phyloP scores from a whole-genome alignment of 2,113 vertebrate species.

The Cyrtonyx montezumae region DNA sequence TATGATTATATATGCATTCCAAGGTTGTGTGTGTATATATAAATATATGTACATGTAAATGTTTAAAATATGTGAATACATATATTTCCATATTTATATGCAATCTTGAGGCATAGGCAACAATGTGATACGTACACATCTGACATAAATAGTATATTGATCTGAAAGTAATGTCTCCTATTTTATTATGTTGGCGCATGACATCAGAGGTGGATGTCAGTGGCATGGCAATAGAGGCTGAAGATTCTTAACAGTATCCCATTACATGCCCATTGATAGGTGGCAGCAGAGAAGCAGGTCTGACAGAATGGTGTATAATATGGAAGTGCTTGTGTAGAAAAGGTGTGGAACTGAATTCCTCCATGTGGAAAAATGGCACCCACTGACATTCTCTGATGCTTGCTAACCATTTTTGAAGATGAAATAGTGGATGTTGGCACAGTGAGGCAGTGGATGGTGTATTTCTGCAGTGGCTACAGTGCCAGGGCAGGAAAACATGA shows the following conservation, averaged over 20 bases:
- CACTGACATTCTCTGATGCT: background rate
- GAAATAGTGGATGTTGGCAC: background rate
- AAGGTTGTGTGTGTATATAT: background rate
- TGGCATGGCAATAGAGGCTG: too few relatives aligned
- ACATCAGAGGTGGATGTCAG: too few relatives aligned
- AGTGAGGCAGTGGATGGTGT: background rate
- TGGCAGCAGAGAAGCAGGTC: background rate
- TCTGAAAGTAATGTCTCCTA: too few relatives aligned
- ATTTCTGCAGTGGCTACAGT: background rate
- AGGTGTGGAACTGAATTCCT: background rate
- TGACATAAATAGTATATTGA: background rate
- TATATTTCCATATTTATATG: background rate
- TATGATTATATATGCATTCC: background rate
- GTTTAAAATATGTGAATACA: background rate
- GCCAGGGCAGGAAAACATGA: background rate
- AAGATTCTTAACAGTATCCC: too few relatives aligned
- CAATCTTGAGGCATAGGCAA: background rate
- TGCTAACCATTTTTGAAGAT: background rate
- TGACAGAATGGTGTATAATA: background rate
- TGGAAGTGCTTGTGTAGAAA: background rate
- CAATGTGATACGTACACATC: background rate
- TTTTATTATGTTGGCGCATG: too few relatives aligned
- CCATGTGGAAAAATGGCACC: background rate
- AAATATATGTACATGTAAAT: background rate
- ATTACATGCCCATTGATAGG: background rate